Base-by-base conservation (phyloP, 2,888 invertebrate genomes). In the Rhamphomyia laevipes region DNA sequence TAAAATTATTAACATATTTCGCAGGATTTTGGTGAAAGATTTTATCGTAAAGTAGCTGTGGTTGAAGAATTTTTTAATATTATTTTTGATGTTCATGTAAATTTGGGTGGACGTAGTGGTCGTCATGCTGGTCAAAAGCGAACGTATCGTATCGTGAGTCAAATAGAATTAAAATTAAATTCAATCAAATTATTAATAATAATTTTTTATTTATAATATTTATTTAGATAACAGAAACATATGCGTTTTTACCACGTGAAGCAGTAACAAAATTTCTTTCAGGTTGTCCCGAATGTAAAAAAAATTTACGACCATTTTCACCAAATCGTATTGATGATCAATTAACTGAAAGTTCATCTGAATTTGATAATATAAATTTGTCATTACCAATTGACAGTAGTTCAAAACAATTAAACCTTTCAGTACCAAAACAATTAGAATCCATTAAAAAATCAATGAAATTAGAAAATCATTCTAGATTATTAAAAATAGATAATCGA, bases 11-110 rank as follows among this genome's bases (percentile, higher is more conserved):
- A n/a, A n/a, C n/a, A n/a, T n/a, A n/a, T n/a, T n/a, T n/a, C 80
- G 78, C 77, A 86, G 84, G 82, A 82, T 61, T 78, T 83, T 59
- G 83, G 83, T 54, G 82, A 84, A 51, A 80, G 84, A 47, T 81
- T 85, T 15, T 93, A 86, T 71, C 84, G 93, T 63, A 86, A 91
- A 67, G 95, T 95, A 43, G 94, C 95, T 1, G 84, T 94, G 35
- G 95, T 95, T n/a, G 95, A 95, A 73, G 90, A 94, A 65, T 95
- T 95, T 75, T 95, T 93, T 68, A 89, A 94, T 67, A 95, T 95
- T 56, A 95, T 95, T 64, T 93, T 93, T 73, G 87, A 86, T 46
- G 91, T 95, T 15, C 95, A 95, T 68, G 93, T 95, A 48, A 93
- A 92, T 65, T 77, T 91, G 61, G 92, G 93, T 67, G 93, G 93